A percentile compares a stretch with the other conserved stretches of the same genome.
Conservation (phyloP, 2,888 invertebrate species). For the Allacma fusca region DNA sequence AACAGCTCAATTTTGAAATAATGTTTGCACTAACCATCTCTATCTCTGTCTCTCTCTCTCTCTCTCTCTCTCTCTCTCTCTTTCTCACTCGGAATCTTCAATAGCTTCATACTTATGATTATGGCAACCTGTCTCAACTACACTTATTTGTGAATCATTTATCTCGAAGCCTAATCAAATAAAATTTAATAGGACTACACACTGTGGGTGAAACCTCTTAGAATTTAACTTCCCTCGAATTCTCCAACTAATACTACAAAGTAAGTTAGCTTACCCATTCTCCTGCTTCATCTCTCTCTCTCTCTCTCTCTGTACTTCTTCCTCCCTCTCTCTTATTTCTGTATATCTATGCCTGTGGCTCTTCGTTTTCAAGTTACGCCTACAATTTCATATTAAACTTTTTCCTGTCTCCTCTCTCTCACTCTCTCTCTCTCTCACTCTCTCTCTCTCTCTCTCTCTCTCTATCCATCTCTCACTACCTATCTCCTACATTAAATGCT, state of each 20-base stretch:
- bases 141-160: slow-evolving; percentile 41
- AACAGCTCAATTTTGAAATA: slow-evolving; percentile 30
- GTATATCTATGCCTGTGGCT: slow-evolving; percentile 8
- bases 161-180: slow-evolving; percentile 42
- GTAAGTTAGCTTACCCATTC: background rate
- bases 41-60: background rate
- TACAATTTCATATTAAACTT: slow-evolving; percentile 35
- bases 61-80: background rate
- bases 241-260: slow-evolving; percentile 2
- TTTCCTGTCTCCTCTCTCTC: background rate
- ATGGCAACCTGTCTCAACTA: slow-evolving; percentile 38
- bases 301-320: background rate
- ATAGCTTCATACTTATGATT: slow-evolving; percentile 35
- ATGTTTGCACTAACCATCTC: slow-evolving; percentile 20
- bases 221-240: background rate
- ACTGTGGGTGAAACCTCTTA: slow-evolving; percentile 10
- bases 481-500: slow-evolving; percentile 1
- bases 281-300: background rate
- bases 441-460: background rate
- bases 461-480: background rate
- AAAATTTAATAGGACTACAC: slow-evolving; percentile 42
- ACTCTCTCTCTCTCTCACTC: slow-evolving; percentile 2
- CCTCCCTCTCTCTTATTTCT: background rate
- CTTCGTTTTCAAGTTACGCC: slow-evolving; percentile 34
- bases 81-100: slow-evolving; percentile 36